Conservation (phyloP, 2,797 vertebrate species). For the Bradypodion pumilum region DNA sequence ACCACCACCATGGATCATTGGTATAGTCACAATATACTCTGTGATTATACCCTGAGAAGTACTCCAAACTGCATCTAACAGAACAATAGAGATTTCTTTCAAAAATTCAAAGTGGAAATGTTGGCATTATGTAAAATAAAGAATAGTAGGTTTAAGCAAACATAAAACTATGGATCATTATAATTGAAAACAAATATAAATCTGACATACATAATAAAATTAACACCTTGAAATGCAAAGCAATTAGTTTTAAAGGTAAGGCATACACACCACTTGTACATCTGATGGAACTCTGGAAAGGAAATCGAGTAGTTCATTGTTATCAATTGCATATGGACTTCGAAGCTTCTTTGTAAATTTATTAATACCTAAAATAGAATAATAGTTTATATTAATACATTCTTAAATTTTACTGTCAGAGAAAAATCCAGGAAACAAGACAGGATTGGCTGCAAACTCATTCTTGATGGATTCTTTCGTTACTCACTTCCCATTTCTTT, state of each 20-base stretch:
- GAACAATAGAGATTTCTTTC: not conserved
- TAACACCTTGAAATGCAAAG: not conserved
- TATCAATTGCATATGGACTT: slow-evolving; percentile 94
- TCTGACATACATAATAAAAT: not conserved
- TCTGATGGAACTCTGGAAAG: slow-evolving; percentile 97
- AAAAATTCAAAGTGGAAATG: not conserved
- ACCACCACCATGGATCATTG: not conserved
- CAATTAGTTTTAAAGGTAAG: slow-evolving; percentile 4
- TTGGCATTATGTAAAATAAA: not conserved
- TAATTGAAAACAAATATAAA: not conserved
- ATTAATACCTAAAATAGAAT: slow-evolving; percentile 86
- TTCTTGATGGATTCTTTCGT: not conserved
- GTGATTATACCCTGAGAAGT: not conserved
- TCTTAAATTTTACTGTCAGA: not conserved
- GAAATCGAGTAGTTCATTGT: slow-evolving; percentile 97
- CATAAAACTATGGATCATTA: no score
- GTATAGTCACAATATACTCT: not conserved
- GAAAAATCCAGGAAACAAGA: not conserved
- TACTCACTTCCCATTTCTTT: not conserved
- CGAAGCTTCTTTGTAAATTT: slow-evolving; percentile 99
- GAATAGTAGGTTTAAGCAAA: no score
- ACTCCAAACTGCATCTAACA: not conserved
- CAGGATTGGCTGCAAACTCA: not conserved
- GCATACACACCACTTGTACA: slow-evolving; percentile 91
- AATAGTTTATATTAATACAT: slow-evolving; percentile 54